Base-by-base conservation (phyloP, 2,888 invertebrate genomes). In the Drosophila ustulata region DNA sequence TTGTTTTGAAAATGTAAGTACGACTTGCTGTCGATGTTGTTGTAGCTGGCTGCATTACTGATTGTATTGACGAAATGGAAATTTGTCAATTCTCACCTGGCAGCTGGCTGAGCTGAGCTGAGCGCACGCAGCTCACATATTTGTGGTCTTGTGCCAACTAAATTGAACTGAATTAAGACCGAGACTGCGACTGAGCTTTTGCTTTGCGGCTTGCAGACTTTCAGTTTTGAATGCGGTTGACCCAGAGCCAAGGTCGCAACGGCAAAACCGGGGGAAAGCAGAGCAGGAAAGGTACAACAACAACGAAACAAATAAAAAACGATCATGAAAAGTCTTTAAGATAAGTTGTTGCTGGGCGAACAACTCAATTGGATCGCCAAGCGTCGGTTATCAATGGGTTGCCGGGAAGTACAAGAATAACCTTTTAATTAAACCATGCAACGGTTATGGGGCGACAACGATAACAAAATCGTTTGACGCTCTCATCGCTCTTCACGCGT, bases 391-490 rank as follows among this genome's bases (percentile, higher is more conserved):
- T 37, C 25, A 7, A 9, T 43, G 26, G 3, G 11, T 37, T 43
- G 41, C 37, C 59, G 41, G 79, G 69, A 75, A 67, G 70, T 78
- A 90, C 91, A 90, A 76, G 90, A 88, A 89, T 91, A 90, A 90
- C 90, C 90, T 90, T 91, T 90, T 90, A 90, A 91, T 90, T 90
- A 89, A 90, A 78, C 82, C 89, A 76, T 90, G 82, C 66, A 78
- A 66, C 78, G 43, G 62, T 78, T 70, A 52, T 41, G 70, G 66
- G 62, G 70, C 61, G 81, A 78, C 76, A 75, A 75, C 73, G 76
- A 80, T 75, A 71, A 71, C 72, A 66, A 66, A 80, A 84, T 74
- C 82, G 82, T 83, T 81, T 81, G 81, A 81, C 82, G 85, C 82
- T 82, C 80, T 65, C 69, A 61, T 56, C 65, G 59, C 70, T 74